Base-by-base conservation (phyloP, 2,113 vertebrate species). In the Ranitomeya imitator region DNA sequence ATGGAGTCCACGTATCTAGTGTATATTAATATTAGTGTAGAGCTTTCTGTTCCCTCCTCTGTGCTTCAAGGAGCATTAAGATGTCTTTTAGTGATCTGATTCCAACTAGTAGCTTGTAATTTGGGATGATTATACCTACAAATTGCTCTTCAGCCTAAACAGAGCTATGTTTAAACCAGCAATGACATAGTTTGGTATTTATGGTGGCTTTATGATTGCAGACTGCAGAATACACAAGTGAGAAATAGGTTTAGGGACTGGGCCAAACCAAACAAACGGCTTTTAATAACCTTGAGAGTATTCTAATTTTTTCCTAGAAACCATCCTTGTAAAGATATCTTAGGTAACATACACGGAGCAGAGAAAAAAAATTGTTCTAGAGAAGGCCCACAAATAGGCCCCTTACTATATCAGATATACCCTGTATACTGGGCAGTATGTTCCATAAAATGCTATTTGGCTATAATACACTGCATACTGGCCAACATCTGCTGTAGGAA, bases 141-240 rank as follows among this genome's bases (percentile, higher is more conserved):
- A 23, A 12, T 1, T 18, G 74, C 59, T 78, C 26, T 26, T 60
- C 57, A 77, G 37, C 31, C 74, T 60, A 57, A 80, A 59, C 78
- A 80, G 54, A 57, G 85, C 59, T 63, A 63, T 78, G 59, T 78
- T 23, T 79, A 61, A 61, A 31, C 18, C 52, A 21, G 84, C 67
- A 76, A 74, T 61, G 14, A 85, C 26, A 61, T 61, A 60, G 71
- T 85, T 23, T 85, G 18, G 55, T 57, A 61, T 85, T 85, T 77
- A 59, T 77, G 57, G 84, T 57, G 84, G 71, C 21, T 61, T 74
- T 65, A 31, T 86, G 85, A 86, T 86, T 86, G 51, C 76, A 86
- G 74, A 65, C 59, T 79, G 45, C 60, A 45, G 19, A 86, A 79
- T 45, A 79, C 60, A 31, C 37, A 79, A 55, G 59, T 65, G 74